phyloP scores from a whole-genome alignment of 2,113 vertebrate species.

The Dolichallabes microphthalmus region DNA sequence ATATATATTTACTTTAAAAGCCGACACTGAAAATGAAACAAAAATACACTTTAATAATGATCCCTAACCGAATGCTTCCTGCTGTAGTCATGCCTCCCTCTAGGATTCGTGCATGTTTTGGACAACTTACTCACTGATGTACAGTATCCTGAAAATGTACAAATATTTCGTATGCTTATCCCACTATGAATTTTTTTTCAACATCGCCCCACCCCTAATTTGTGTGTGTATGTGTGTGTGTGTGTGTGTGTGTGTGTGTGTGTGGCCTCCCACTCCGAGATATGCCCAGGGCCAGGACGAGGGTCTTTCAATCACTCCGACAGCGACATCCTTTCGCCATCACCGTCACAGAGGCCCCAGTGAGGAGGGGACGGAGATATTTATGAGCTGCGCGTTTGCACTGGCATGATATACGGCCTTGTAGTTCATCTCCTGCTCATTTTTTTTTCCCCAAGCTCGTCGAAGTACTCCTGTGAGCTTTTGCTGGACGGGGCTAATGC shows the following conservation, averaged over 20 bases:
- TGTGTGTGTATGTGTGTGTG: slow-evolving; percentile 40
- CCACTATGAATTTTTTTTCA: not conserved
- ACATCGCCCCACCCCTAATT: slow-evolving; percentile 13
- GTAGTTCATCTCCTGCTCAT: slow-evolving; percentile 74
- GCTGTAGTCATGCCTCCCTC: not conserved
- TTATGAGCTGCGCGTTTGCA: slow-evolving; percentile 68
- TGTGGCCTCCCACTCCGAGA: slow-evolving; percentile 63
- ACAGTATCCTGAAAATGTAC: not conserved
- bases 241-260: slow-evolving; percentile 13
- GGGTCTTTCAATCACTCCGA: slow-evolving; percentile 75
- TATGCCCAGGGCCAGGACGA: slow-evolving; percentile 67
- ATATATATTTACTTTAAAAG: too few species aligned
- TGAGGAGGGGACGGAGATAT: slow-evolving; percentile 62
- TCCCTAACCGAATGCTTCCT: not conserved
- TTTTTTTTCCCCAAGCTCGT: slow-evolving; percentile 62
- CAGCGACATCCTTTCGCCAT: slow-evolving; percentile 76
- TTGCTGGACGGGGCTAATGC: slow-evolving; percentile 59
- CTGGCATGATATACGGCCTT: slow-evolving; percentile 71
- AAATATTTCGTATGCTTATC: not conserved
- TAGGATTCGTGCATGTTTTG: not conserved
- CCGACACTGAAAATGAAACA: not conserved
- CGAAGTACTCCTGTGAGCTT: slow-evolving; percentile 67
- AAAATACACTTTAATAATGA: not conserved
- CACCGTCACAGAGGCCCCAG: slow-evolving; percentile 72
- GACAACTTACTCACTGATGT: not conserved